Evolutionary conservation across 2,888 invertebrate genomes (phyloP), one percentile per base, ranked within the genome.

Genomic region (Tanytarsus gracilentus): DNA sequence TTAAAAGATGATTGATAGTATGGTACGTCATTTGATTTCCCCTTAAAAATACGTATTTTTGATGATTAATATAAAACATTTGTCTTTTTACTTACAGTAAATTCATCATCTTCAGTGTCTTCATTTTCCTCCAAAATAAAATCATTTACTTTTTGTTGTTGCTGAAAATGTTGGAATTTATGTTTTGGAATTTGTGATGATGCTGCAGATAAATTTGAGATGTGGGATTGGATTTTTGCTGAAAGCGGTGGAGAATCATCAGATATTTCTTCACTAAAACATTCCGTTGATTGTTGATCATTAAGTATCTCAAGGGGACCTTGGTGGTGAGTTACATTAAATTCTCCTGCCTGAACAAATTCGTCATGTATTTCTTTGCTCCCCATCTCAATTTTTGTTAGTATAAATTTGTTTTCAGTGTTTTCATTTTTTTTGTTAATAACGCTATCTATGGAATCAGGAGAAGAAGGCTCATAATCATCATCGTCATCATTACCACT

Each of bases 381-480:
- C 8, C 7, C n/a, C n/a, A n/a, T n/a, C n/a, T n/a, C n/a, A n/a
- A n/a, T n/a, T n/a, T n/a, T n/a, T n/a, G n/a, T n/a, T n/a, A n/a
- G n/a, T n/a, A n/a, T n/a, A n/a, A n/a, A n/a, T n/a, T n/a, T n/a
- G n/a, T n/a, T n/a, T n/a, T 25, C 55, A 4, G 25, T 16, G 18
- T 14, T 44, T 29, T 58, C 48, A 21, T 9, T 29, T 26, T 27
- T 48, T 16, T 40, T 9, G 67, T 86, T 88, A 65, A 90, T 88
- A 1, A 91, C 90, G 68, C 89, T 89, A 66, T 89, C 89, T 2
- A 87, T 83, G 2, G 90, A 90, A 69, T 90, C 90, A 2, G 91
- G 90, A 0, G 91, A 90, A 0, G 90, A 90, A 9, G 74, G 71
- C 9, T 89, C 86, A 3, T 86, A 86, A 11, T 33, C 33, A 4